phyloP scores from a whole-genome alignment of 2,888 invertebrate genomes.

The Chymomyza procnemis region DNA sequence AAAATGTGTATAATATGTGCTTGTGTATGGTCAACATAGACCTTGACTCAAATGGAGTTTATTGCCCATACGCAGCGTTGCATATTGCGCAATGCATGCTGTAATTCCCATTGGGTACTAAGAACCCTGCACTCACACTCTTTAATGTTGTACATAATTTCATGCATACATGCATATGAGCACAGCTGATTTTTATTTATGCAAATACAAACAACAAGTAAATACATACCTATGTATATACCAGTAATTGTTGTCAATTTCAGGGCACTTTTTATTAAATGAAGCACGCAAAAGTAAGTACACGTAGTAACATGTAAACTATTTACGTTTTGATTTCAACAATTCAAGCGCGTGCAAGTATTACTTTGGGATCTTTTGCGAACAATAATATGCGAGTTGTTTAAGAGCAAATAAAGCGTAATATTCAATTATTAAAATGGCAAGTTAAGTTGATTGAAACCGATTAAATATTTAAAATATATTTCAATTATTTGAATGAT shows the following conservation, averaged over 20 bases:
- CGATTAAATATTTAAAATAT: background rate
- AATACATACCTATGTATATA: background rate
- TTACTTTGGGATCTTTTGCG: background rate
- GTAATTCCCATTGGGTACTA: constrained; percentile 34
- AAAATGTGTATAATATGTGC: background rate
- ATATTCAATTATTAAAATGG: background rate
- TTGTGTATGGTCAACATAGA: constrained; percentile 6
- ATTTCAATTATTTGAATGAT: too few relatives aligned
- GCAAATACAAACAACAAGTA: constrained; percentile 18
- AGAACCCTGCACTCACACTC: constrained; percentile 19
- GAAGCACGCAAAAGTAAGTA: background rate
- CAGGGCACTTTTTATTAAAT: background rate
- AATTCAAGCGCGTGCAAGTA: background rate
- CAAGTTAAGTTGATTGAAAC: background rate
- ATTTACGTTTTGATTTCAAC: background rate
- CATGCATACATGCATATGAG: constrained; percentile 29
- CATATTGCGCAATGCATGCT: constrained; percentile 15
- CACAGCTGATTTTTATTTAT: constrained; percentile 60
- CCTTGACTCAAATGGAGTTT: constrained; percentile 57
- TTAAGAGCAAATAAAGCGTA: background rate
- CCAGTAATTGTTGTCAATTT: background rate
- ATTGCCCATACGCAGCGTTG: constrained; percentile 39
- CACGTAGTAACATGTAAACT: background rate
- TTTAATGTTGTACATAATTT: background rate
- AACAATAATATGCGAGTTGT: background rate